Evolutionary conservation across 2,888 invertebrate genomes (phyloP).

Genomic region (Oasisia sp.): DNA sequence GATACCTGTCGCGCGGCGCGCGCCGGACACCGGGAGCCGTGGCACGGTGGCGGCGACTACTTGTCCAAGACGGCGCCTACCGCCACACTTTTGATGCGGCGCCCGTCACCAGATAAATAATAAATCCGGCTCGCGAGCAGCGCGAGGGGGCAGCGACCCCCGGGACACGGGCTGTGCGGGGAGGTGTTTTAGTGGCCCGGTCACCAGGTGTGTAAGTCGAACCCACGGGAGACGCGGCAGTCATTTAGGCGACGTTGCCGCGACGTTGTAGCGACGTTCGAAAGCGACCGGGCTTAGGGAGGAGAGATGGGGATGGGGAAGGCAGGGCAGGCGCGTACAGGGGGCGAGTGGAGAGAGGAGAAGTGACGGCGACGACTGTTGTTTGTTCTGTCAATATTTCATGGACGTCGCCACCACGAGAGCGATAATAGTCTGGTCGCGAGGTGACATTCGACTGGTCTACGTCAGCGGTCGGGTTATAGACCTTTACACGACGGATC

Average conservation of each 20-base stretch:
- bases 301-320: neutral
- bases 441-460: neutral
- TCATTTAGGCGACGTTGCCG: neutral
- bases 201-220: neutral
- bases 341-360: neutral
- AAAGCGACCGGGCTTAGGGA: no score
- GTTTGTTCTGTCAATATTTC: slow-evolving; percentile 12
- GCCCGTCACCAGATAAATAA: neutral
- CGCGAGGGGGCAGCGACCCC: neutral
- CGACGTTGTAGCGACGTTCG: neutral
- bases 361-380: neutral
- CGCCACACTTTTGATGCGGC: slow-evolving; percentile 11
- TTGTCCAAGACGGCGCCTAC: neutral
- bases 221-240: neutral
- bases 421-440: neutral
- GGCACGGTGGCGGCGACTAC: neutral
- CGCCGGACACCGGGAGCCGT: neutral
- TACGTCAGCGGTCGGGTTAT: neutral
- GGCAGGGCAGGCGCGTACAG: neutral
- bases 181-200: neutral
- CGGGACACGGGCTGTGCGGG: neutral
- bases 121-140: neutral
- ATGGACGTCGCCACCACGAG: neutral
- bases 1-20: neutral
- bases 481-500: no score